Evolutionary conservation across 2,888 invertebrate species (phyloP).

Genomic region (Hyposoter dolosus): DNA sequence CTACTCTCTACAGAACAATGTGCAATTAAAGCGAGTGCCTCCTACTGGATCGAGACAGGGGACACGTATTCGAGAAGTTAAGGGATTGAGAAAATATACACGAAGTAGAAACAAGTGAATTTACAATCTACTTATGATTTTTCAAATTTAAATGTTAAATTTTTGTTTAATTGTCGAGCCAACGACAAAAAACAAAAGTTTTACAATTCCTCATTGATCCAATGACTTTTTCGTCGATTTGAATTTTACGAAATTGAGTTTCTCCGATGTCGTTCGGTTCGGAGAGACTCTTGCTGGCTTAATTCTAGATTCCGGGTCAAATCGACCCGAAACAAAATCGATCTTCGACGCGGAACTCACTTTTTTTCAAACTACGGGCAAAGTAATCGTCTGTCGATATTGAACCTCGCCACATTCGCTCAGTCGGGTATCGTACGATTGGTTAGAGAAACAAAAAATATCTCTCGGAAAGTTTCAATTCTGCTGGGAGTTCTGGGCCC

Average conservation of each 20-base stretch:
- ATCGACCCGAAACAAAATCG: neutral
- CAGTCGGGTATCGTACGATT: neutral
- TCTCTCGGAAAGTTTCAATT: too few relatives aligned
- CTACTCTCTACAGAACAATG: conserved; percentile 27
- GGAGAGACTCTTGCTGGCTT: neutral
- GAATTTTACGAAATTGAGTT: neutral
- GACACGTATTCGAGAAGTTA: conserved; percentile 24
- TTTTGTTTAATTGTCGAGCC: neutral
- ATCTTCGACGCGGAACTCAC: neutral
- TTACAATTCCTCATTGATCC: neutral
- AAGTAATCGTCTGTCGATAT: neutral
- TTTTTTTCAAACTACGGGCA: neutral
- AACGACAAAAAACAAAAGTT: neutral
- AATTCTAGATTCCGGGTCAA: neutral
- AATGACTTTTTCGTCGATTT: neutral
- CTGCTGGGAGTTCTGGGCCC: too few relatives aligned
- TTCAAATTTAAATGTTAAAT: neutral
- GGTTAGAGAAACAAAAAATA: too few relatives aligned
- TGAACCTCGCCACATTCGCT: neutral
- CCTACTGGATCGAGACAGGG: conserved; percentile 5
- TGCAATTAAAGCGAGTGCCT: conserved; percentile 24
- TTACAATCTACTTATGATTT: neutral
- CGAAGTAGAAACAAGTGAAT: conserved; percentile 17
- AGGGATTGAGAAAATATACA: neutral
- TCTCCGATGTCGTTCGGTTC: too few relatives aligned